phyloP scores from a whole-genome alignment of 1,140 invertebrate genomes.

The Bombus consobrinus region DNA sequence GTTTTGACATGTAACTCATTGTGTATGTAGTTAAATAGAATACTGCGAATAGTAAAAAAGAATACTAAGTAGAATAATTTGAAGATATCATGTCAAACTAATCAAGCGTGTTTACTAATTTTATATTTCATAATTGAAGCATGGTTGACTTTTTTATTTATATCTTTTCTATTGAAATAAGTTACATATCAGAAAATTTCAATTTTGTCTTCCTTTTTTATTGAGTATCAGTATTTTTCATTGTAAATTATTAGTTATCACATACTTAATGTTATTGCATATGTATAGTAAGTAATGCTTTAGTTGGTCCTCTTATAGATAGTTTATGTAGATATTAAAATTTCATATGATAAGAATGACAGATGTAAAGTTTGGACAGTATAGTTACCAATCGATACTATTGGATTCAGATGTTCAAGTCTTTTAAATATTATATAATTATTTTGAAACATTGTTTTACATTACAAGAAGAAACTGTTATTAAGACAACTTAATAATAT shows the following conservation, averaged over 20 bases:
- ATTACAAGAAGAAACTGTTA: not conserved
- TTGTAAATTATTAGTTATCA: slow-evolving; percentile 10
- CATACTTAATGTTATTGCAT: slow-evolving; percentile 7
- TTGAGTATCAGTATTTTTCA: not conserved
- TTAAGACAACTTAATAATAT: slow-evolving; percentile 40
- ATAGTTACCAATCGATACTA: slow-evolving; percentile 26
- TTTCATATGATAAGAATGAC: slow-evolving; percentile 32
- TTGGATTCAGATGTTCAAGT: slow-evolving; percentile 36
- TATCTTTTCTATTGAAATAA: not conserved
- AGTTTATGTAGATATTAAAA: slow-evolving; percentile 14
- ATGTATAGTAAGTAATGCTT: slow-evolving; percentile 24
- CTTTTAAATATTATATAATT: slow-evolving; percentile 8
- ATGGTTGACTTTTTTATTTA: not conserved
- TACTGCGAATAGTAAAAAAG: not conserved
- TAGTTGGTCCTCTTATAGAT: slow-evolving; percentile 52
- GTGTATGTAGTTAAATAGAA: not conserved
- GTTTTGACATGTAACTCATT: not conserved
- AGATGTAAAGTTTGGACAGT: not conserved
- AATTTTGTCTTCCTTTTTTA: not conserved
- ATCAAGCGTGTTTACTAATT: not conserved
- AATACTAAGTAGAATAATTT: not conserved
- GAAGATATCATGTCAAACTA: not conserved
- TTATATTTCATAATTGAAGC: not conserved
- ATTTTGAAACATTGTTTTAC: slow-evolving; percentile 23
- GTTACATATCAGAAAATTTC: not conserved